These are phyloP conservation scores for Marisa cornuarietis DNA, from an alignment of 1,140 invertebrate species.

Conservation along the genomic window DNA sequence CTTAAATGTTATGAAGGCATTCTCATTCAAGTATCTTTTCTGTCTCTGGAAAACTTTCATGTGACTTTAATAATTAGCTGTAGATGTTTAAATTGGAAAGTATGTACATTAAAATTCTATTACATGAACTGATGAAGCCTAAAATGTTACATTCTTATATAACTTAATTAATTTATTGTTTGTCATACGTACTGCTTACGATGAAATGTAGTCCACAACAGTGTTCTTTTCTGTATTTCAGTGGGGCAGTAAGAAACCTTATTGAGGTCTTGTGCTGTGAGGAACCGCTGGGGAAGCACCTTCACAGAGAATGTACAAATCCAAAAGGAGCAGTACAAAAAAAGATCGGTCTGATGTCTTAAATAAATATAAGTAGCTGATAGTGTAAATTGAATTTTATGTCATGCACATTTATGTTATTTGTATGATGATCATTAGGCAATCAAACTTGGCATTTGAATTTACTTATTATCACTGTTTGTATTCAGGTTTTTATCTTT, in stretches of 20 bases:
- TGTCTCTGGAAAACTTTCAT: too few relatives aligned
- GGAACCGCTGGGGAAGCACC: conserved; percentile 8
- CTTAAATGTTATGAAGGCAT: too few relatives aligned
- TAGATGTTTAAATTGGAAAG: neutral
- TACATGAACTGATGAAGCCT: neutral
- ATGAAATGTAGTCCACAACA: neutral
- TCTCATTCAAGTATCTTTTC: too few relatives aligned
- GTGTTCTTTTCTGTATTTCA: neutral
- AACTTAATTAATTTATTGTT: neutral
- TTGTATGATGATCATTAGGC: neutral
- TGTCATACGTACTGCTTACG: too few relatives aligned
- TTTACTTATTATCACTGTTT: too few relatives aligned
- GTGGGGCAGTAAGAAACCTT: neutral
- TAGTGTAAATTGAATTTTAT: neutral
- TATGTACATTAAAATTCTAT: neutral
- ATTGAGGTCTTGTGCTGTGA: neutral
- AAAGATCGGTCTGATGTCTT: conserved; percentile 5
- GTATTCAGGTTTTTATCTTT: neutral
- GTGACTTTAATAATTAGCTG: too few relatives aligned
- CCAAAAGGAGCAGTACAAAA: neutral
- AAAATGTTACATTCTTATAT: too few relatives aligned
- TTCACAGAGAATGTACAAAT: conserved; percentile 14
- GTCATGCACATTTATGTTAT: neutral
- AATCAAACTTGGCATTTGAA: neutral
- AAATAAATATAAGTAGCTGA: neutral